Evolutionary conservation across 2,888 invertebrate genomes (phyloP), one percentile per base, ranked within the genome.

Genomic region (Conops quadrifasciatus): DNA sequence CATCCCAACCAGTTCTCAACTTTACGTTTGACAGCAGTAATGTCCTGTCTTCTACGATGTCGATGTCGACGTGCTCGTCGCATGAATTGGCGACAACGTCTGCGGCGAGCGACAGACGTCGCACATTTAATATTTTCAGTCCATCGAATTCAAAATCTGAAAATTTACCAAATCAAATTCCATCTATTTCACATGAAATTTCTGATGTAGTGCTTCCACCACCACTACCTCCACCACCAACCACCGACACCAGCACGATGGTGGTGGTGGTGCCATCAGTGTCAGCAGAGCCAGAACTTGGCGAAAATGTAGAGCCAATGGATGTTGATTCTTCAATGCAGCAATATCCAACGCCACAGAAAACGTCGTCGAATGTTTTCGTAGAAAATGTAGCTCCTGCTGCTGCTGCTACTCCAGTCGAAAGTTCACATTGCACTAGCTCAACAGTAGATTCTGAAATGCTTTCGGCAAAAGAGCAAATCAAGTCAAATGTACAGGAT

Each of bases 391-490:
- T 16, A 63, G 49, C 62, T 60, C 15, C 13, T 0, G 16, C 45
- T n/a, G 43, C 45, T 24, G 24, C 16, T 7, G n/a, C n/a, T n/a
- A n/a, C n/a, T n/a, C n/a, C n/a, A n/a, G n/a, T n/a, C n/a, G n/a
- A n/a, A 36, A 36, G 9, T 36, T 36, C 5, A 36, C n/a, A n/a
- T 45, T 19, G n/a, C 13, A 16, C 43, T 9, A 58, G 16, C 26
- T 45, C 26, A n/a, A 2, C 43, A 15, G 2, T 43, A 24, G 13
- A 7, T 16, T n/a, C 21, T 43, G 80, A 82, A 36, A 70, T 68
- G 1, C 74, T 83, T 1, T 83, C 83, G 2, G 80, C 78, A 5
- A 84, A 84, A 71, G 84, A 84, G 67, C 80, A 80, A 74, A 79
- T 79, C 9, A 80, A 80, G 51, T 77, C 76, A 4, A 78, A 82